Conservation (phyloP, 2,113 vertebrate genomes). For the Rhinoderma darwinii region DNA sequence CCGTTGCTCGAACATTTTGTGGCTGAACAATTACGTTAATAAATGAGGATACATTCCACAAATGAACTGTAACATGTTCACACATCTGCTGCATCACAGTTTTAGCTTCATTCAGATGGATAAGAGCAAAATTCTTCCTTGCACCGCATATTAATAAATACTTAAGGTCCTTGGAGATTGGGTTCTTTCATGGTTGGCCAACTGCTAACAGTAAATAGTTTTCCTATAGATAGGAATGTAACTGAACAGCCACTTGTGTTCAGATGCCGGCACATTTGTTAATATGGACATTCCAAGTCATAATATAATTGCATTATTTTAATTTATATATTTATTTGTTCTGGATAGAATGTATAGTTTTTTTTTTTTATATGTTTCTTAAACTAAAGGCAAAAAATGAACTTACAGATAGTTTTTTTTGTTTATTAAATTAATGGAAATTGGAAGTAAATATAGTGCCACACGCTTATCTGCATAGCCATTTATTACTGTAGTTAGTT, state of each 20-base stretch:
- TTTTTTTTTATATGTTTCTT: neutral
- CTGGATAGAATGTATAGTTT: neutral
- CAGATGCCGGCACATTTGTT: neutral
- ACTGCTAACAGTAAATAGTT: slow-evolving; percentile 56
- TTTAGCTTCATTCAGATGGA: slow-evolving; percentile 40
- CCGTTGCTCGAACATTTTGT: slow-evolving; percentile 35
- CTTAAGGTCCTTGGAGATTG: slow-evolving; percentile 30
- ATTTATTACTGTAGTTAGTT: too few relatives aligned
- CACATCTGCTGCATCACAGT: slow-evolving; percentile 44
- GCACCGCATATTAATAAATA: slow-evolving; percentile 53
- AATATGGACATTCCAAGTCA: neutral
- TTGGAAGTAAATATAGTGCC: too few relatives aligned
- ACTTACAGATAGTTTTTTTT: neutral
- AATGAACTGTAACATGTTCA: slow-evolving; percentile 54
- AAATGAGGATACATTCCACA: slow-evolving; percentile 53
- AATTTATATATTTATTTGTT: neutral
- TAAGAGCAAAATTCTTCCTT: slow-evolving; percentile 39
- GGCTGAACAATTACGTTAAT: slow-evolving; percentile 53
- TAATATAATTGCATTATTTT: slow-evolving; percentile 1
- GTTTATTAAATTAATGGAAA: too few relatives aligned
- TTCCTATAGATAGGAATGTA: neutral
- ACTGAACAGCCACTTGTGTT: slow-evolving; percentile 9
- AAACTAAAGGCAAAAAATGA: neutral
- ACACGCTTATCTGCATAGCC: too few relatives aligned
- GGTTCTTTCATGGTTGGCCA: slow-evolving; percentile 46